These are phyloP conservation scores for Eufriesea mexicana DNA, from an alignment of 1,140 invertebrate genomes.

Conservation along the genomic window DNA sequence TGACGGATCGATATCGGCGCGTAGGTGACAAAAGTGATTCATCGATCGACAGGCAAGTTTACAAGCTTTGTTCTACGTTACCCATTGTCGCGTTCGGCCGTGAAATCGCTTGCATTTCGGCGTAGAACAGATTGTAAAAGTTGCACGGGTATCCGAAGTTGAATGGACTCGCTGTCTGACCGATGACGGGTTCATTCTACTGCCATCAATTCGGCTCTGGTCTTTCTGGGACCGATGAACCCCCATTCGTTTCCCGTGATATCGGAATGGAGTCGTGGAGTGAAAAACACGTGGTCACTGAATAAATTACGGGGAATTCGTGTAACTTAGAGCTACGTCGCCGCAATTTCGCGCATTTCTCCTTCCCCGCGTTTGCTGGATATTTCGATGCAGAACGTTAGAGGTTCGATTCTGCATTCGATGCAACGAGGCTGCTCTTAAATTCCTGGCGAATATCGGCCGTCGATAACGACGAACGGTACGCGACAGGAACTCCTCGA, in stretches of 20 bases:
- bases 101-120: not conserved
- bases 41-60: slow-evolving; percentile 9
- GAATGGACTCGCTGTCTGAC: not conserved
- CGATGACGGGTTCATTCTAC: not conserved
- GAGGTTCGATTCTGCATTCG: not conserved
- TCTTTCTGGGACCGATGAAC: not conserved
- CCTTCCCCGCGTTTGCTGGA: not conserved
- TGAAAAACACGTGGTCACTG: not conserved
- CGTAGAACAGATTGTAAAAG: not conserved
- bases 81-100: not conserved
- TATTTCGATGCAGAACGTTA: not conserved
- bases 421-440: not conserved
- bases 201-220: not conserved
- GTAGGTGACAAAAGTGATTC: slow-evolving; percentile 12
- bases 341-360: not conserved
- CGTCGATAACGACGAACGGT: not conserved
- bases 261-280: not conserved
- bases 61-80: not conserved
- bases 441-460: not conserved
- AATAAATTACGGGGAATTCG: not conserved
- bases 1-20: slow-evolving; percentile 12
- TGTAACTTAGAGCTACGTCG: not conserved
- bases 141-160: not conserved
- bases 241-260: not conserved
- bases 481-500: not conserved